These are phyloP conservation scores for Trogon melanurus DNA, from an alignment of 2,113 vertebrate genomes.

Conservation along the genomic window DNA sequence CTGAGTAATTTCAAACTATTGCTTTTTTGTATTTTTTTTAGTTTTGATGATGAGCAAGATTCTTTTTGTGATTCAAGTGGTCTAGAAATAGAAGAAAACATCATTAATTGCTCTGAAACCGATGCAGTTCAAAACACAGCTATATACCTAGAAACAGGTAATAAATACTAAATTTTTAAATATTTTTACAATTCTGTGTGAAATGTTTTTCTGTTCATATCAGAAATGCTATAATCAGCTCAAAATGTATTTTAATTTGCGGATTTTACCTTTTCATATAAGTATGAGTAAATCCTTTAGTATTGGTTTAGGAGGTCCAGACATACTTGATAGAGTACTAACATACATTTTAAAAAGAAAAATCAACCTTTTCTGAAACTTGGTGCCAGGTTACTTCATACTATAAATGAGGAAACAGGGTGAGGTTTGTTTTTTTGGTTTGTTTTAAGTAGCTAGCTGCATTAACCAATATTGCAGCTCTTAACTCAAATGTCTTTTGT, in stretches of 20 bases:
- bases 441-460: background rate
- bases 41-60: constrained; percentile 65
- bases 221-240: background rate
- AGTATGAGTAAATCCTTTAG: background rate
- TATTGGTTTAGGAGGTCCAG: background rate
- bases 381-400: background rate
- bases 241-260: background rate
- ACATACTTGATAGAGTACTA: background rate
- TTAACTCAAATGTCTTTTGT: background rate
- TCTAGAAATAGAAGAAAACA: constrained; percentile 66
- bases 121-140: constrained; percentile 53
- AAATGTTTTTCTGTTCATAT: background rate
- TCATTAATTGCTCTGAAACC: constrained; percentile 30
- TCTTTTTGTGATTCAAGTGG: constrained; percentile 50
- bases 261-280: background rate
- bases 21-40: constrained; percentile 12
- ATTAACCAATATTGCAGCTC: background rate
- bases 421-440: background rate
- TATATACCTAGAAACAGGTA: constrained; percentile 77
- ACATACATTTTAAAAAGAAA: background rate
- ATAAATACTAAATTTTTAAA: background rate
- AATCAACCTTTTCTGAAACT: background rate
- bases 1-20: background rate
- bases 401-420: background rate
- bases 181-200: background rate